These are phyloP conservation scores for Oryzias sinensis DNA, from an alignment of 2,797 vertebrate species.

Conservation along the genomic window DNA sequence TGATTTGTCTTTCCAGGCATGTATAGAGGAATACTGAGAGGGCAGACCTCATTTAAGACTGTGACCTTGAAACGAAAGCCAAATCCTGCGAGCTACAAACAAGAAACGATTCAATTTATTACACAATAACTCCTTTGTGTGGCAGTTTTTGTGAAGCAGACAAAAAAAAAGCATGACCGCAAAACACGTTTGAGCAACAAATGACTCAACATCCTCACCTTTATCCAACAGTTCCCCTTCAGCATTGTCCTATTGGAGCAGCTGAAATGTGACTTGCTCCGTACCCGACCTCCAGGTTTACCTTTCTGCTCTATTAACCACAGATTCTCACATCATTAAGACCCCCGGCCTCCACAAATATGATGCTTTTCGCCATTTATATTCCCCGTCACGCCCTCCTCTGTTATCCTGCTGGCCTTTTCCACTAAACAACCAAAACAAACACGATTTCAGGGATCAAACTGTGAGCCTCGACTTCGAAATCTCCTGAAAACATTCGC, in stretches of 20 bases:
- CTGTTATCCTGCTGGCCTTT: not conserved
- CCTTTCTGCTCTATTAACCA: not conserved
- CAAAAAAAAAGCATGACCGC: too few relatives aligned
- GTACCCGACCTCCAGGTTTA: not conserved
- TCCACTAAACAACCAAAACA: not conserved
- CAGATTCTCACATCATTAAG: slow-evolving; percentile 1
- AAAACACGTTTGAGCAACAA: not conserved
- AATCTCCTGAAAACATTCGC: not conserved
- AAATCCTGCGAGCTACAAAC: too few relatives aligned
- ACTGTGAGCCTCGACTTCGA: not conserved
- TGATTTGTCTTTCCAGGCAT: too few relatives aligned
- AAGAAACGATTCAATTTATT: too few relatives aligned
- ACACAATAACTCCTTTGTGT: too few relatives aligned
- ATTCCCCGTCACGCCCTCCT: slow-evolving; percentile 2
- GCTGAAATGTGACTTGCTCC: not conserved
- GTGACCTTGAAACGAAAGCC: too few relatives aligned
- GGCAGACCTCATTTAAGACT: too few relatives aligned
- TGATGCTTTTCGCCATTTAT: slow-evolving; percentile 3
- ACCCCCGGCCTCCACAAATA: not conserved
- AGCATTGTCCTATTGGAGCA: not conserved
- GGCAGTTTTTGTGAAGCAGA: too few relatives aligned
- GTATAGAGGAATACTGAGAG: too few relatives aligned
- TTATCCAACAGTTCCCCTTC: not conserved
- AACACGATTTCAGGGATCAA: slow-evolving; percentile 1
- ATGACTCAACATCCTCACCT: not conserved